Conservation (phyloP, 1,140 invertebrate species). For the Schlechtendalia chinensis region DNA sequence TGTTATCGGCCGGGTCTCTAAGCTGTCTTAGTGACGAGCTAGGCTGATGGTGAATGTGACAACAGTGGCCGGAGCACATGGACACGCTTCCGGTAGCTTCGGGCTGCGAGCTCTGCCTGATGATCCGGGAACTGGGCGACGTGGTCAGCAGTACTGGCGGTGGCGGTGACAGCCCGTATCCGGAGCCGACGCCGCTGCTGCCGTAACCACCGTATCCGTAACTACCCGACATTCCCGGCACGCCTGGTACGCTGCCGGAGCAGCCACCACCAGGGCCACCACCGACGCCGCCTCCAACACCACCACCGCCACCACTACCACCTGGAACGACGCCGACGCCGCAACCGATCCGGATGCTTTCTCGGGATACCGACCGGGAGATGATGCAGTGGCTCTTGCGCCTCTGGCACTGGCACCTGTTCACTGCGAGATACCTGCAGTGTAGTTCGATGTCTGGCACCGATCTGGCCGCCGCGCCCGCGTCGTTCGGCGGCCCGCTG, state of each 20-base stretch:
- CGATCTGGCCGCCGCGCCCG: constrained; percentile 70
- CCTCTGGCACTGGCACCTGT: constrained; percentile 53
- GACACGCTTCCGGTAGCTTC: constrained; percentile 60
- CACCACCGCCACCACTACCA: not conserved
- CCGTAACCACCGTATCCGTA: not conserved
- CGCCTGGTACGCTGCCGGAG: not conserved
- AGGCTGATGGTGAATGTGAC: constrained; percentile 54
- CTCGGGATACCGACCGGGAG: constrained; percentile 58
- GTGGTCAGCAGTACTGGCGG: constrained; percentile 71
- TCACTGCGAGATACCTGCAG: constrained; percentile 63
- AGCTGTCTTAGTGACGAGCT: constrained; percentile 76
- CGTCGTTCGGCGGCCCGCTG: constrained; percentile 63
- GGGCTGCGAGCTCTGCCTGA: constrained; percentile 86
- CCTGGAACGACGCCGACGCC: too few species aligned
- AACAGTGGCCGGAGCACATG: constrained; percentile 53
- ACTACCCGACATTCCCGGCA: not conserved
- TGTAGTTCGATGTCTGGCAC: constrained; percentile 87
- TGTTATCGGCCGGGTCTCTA: constrained; percentile 77
- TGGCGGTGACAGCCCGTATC: constrained; percentile 55
- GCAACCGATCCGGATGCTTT: constrained; percentile 64
- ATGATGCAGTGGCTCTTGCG: constrained; percentile 57
- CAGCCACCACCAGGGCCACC: not conserved
- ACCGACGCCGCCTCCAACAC: not conserved
- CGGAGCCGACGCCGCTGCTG: constrained; percentile 10
- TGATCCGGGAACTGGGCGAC: constrained; percentile 71